Percentiles rank a stretch among this genome's conserved stretches.
Conservation (phyloP, 2,888 invertebrate species). For the Pteria penguin region DNA sequence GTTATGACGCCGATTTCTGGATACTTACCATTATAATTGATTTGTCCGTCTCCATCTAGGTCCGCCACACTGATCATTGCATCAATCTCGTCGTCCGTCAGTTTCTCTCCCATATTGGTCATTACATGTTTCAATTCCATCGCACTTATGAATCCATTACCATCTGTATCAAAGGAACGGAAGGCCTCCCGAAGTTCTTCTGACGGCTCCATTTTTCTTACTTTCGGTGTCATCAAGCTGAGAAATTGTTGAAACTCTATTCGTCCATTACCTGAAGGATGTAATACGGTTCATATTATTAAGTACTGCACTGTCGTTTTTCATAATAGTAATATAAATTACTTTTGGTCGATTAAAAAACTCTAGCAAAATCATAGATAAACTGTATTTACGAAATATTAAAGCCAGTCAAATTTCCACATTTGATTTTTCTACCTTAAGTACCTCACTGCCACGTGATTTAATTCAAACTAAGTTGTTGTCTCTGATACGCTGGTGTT, state of each 20-base stretch:
- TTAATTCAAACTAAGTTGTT: too few relatives aligned
- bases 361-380: too few relatives aligned
- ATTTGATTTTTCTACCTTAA: too few relatives aligned
- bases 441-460: too few relatives aligned
- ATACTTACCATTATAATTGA: conserved; percentile 17
- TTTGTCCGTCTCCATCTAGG: conserved; percentile 38
- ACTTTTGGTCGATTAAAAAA: too few relatives aligned
- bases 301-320: too few relatives aligned
- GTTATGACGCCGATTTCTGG: too few relatives aligned
- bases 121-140: conserved; percentile 30
- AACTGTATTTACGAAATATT: too few relatives aligned
- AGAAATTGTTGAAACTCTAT: not conserved
- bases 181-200: conserved; percentile 25
- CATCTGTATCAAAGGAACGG: conserved; percentile 41
- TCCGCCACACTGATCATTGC: conserved; percentile 44
- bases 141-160: conserved; percentile 31
- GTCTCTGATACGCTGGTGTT: too few relatives aligned
- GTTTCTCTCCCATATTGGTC: conserved; percentile 24
- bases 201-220: not conserved
- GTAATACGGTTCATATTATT: too few relatives aligned
- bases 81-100: conserved; percentile 30
- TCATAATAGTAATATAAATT: too few relatives aligned
- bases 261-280: not conserved
- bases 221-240: not conserved
- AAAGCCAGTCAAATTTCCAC: too few relatives aligned